Percentiles rank a stretch among this genome's conserved stretches.
phyloP scores from a whole-genome alignment of 2,888 invertebrate species.

The Asteroscopus sphinx region DNA sequence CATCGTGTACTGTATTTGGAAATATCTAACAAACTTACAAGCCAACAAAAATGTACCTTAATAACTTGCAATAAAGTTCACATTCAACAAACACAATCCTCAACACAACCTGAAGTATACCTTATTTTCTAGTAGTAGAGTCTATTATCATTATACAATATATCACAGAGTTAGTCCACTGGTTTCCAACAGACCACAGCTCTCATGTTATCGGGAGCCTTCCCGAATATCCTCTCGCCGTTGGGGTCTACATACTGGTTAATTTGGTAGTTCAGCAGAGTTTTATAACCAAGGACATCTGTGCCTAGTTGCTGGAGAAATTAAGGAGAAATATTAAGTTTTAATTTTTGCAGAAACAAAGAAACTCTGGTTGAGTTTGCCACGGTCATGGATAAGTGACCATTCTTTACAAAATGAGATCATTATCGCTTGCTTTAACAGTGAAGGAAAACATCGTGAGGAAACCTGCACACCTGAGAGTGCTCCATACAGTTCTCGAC shows the following conservation, averaged over 20 bases:
- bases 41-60: slow-evolving; percentile 2
- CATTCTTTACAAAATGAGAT: too few species aligned
- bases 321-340: neutral
- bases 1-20: too few species aligned
- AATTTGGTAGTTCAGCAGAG: slow-evolving; percentile 94
- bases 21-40: too few species aligned
- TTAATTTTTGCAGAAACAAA: neutral
- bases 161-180: slow-evolving; percentile 65
- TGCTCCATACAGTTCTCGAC: too few species aligned
- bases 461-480: too few species aligned
- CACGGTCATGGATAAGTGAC: too few species aligned
- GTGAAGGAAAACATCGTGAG: too few species aligned
- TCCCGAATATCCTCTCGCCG: slow-evolving; percentile 93
- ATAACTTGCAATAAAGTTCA: neutral
- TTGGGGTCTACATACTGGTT: slow-evolving; percentile 93
- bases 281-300: slow-evolving; percentile 94
- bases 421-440: too few species aligned
- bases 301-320: slow-evolving; percentile 93
- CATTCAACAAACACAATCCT: slow-evolving; percentile 6
- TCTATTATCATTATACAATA: slow-evolving; percentile 15
- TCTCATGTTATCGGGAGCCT: slow-evolving; percentile 94
- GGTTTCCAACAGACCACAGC: slow-evolving; percentile 95
- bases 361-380: too few species aligned
- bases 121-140: slow-evolving; percentile 1
- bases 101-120: slow-evolving; percentile 17